A percentile compares a stretch with the other conserved stretches of the same genome.
These are phyloP conservation scores for Gymnosoma rotundatum DNA, from an alignment of 2,888 invertebrate genomes.

Conservation along the genomic window DNA sequence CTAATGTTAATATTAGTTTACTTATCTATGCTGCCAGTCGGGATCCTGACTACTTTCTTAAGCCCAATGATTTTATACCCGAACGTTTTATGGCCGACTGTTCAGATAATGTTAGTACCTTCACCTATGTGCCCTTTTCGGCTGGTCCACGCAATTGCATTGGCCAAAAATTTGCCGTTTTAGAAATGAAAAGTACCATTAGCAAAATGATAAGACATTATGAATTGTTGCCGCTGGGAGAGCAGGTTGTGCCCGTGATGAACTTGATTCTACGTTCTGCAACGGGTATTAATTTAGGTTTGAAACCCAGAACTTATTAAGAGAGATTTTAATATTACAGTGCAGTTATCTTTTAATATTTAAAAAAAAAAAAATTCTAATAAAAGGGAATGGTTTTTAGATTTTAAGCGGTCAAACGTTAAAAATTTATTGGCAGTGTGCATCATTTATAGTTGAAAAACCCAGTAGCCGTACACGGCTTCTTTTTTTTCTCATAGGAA, in stretches of 20 bases:
- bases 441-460: no score
- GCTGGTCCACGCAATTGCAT: conserved; percentile 81
- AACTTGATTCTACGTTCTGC: conserved; percentile 76
- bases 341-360: no score
- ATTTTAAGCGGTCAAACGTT: no score
- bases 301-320: conserved; percentile 73
- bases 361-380: no score
- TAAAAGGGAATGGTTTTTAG: no score
- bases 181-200: conserved; percentile 84
- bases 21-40: conserved; percentile 75
- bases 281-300: conserved; percentile 77
- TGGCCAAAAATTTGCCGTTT: no score
- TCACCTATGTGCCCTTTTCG: conserved; percentile 83
- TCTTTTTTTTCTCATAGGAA: no score
- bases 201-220: conserved; percentile 83
- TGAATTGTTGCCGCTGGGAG: conserved; percentile 77
- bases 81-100: conserved; percentile 80
- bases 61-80: conserved; percentile 80
- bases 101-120: conserved; percentile 78
- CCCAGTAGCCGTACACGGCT: no score
- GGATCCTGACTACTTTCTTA: conserved; percentile 75
- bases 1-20: conserved; percentile 74
- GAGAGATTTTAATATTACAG: neutral
- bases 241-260: conserved; percentile 74
- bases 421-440: no score